Evolutionary conservation across 2,797 vertebrate genomes (phyloP).

Genomic region (Anabacerthia variegaticeps): DNA sequence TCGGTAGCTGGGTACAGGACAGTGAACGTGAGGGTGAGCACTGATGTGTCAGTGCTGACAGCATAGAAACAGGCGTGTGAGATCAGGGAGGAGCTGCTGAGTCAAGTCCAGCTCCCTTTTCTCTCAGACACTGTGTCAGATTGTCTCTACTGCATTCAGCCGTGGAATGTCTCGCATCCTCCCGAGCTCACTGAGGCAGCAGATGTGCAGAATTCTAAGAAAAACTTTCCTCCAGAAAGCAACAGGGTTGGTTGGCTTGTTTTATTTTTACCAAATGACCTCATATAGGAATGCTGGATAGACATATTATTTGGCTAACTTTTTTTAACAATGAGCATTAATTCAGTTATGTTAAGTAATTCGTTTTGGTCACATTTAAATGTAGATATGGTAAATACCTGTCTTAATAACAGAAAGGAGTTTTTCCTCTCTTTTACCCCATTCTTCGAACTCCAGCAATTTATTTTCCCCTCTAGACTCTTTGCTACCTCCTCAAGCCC

Average conservation of each 20-base stretch:
- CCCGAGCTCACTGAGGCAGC: fast-evolving
- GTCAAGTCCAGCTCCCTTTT: background rate
- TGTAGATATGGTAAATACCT: background rate
- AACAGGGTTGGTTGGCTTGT: background rate
- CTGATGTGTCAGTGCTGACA: background rate
- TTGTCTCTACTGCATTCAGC: fast-evolving
- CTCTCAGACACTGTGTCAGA: background rate
- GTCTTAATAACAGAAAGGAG: background rate
- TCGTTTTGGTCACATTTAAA: background rate
- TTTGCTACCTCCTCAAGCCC: background rate
- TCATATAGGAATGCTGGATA: background rate
- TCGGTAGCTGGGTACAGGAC: fast-evolving
- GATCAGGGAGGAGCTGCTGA: background rate
- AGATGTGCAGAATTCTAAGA: background rate
- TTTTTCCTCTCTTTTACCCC: too few species aligned
- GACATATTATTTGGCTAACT: background rate
- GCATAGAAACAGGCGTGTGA: background rate
- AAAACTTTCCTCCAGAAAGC: background rate
- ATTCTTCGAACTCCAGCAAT: background rate
- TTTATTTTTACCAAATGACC: background rate
- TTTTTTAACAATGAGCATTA: background rate
- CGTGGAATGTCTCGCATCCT: background rate
- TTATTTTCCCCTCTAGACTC: background rate
- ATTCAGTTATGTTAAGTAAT: background rate
- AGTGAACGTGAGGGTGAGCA: background rate